Conservation (phyloP, 2,888 invertebrate genomes). For the Apotomis capreana region DNA sequence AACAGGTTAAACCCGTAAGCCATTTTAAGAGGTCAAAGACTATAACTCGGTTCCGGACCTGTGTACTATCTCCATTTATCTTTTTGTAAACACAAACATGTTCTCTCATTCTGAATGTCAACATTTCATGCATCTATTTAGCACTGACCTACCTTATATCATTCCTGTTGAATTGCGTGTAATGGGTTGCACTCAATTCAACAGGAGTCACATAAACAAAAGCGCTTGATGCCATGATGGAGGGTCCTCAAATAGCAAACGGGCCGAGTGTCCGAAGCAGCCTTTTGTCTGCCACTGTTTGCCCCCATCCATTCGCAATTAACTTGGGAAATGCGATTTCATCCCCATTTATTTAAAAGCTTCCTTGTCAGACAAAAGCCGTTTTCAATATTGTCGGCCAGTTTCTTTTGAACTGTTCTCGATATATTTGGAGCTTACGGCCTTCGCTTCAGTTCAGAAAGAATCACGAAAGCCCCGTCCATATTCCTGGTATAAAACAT, state of each 20-base stretch:
- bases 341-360: constrained; percentile 20
- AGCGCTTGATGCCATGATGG: constrained; percentile 30
- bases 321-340: constrained; percentile 31
- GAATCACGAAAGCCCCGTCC: too few species aligned
- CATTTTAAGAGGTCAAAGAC: too few species aligned
- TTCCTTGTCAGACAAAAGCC: neutral
- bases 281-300: constrained; percentile 38
- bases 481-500: too few species aligned
- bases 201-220: constrained; percentile 31
- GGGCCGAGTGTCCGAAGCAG: constrained; percentile 32
- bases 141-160: neutral
- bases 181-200: constrained; percentile 9
- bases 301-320: constrained; percentile 24
- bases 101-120: too few species aligned
- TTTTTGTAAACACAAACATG: too few species aligned
- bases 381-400: neutral
- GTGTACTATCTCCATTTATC: too few species aligned
- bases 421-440: neutral
- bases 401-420: neutral
- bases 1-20: too few species aligned
- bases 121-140: too few species aligned
- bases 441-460: too few species aligned
- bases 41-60: too few species aligned
- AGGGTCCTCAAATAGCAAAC: constrained; percentile 38
- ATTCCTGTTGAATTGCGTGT: too few species aligned